Conservation (phyloP, 2,113 vertebrate genomes). For the Aleadryas rufinucha region DNA sequence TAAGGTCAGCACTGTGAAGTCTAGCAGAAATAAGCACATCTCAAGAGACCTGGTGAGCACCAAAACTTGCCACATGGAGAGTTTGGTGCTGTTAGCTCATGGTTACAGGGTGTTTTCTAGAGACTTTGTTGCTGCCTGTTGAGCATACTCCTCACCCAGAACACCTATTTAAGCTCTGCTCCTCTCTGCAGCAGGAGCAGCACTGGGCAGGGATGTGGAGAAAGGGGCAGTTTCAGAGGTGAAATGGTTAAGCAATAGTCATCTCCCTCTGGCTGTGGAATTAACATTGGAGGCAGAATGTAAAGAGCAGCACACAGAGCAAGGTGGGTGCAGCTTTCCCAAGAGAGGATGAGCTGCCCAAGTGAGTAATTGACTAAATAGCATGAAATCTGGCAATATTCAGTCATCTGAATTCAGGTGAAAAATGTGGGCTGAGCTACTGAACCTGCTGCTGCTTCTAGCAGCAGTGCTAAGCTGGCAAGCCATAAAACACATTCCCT, state of each 20-base stretch:
- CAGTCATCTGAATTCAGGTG: conserved; percentile 32
- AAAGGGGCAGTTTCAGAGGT: neutral
- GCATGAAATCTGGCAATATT: conserved; percentile 12
- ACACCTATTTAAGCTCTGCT: neutral
- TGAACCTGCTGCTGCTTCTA: conserved; percentile 3
- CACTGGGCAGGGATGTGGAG: neutral
- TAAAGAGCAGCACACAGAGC: neutral
- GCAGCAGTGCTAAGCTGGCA: neutral
- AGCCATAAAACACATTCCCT: accelerated
- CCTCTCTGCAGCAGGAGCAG: neutral
- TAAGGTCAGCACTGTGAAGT: neutral
- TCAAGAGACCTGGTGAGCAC: neutral
- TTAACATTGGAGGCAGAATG: neutral
- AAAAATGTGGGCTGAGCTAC: conserved; percentile 9
- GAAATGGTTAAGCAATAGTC: neutral
- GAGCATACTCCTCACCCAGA: neutral
- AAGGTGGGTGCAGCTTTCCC: neutral
- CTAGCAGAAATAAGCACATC: neutral
- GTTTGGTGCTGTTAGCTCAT: neutral
- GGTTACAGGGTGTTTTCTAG: neutral
- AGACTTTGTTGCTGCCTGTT: neutral
- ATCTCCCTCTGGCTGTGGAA: neutral
- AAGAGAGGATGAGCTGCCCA: neutral
- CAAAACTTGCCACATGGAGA: neutral
- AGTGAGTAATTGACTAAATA: conserved; percentile 40